Percentiles rank a stretch among this genome's conserved stretches.
Evolutionary conservation across 2,113 vertebrate genomes (phyloP).

Genomic region (Porphyrio hochstetteri): DNA sequence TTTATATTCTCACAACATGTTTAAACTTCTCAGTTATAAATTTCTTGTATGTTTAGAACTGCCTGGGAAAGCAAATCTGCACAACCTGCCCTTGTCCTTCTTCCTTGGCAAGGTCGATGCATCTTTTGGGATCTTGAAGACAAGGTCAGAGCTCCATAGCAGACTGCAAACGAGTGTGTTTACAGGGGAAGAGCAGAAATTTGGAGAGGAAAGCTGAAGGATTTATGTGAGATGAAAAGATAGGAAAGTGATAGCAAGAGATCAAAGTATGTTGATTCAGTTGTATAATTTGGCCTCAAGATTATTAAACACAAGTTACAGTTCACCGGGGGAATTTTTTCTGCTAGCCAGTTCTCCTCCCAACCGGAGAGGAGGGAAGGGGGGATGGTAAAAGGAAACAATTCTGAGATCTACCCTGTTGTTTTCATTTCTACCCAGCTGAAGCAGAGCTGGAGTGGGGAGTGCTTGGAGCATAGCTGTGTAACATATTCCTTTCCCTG

Average conservation of each 20-base stretch:
- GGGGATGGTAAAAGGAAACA: background rate
- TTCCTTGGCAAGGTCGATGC: background rate
- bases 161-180: background rate
- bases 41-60: background rate
- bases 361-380: background rate
- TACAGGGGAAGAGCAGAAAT: background rate
- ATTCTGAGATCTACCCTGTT: background rate
- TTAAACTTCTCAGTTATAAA: constrained; percentile 31
- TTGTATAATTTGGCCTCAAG: constrained; percentile 28
- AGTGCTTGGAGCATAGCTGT: background rate
- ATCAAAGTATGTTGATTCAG: constrained; percentile 38
- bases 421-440: background rate
- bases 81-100: background rate
- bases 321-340: constrained; percentile 1
- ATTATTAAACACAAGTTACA: background rate
- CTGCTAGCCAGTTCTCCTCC: background rate
- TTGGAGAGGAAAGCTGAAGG: background rate
- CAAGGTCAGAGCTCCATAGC: background rate
- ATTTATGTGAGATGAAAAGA: background rate
- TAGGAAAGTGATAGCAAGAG: constrained; percentile 5
- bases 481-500: background rate
- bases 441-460: background rate
- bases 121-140: background rate
- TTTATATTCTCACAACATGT: constrained; percentile 18
- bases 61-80: constrained; percentile 31